Conservation (phyloP, 2,888 invertebrate genomes). For the Mesorhabditis spiculigera region DNA sequence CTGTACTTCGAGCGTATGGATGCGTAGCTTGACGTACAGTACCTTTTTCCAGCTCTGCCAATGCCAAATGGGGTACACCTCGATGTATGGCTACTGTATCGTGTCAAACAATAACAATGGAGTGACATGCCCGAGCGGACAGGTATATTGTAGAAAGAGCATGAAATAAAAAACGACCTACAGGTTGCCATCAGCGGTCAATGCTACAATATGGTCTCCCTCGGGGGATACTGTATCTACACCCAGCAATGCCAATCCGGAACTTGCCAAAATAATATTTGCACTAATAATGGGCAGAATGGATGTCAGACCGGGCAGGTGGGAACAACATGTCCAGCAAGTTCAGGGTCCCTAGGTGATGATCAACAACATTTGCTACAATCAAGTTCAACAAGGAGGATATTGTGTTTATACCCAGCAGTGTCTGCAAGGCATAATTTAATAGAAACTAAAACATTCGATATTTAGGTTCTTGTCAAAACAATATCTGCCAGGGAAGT, state of each 20-base stretch:
- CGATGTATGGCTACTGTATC: slow-evolving; percentile 30
- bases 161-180: slow-evolving; percentile 4
- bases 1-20: neutral
- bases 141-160: neutral
- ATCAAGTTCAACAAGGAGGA: slow-evolving; percentile 18
- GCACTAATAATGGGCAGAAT: neutral
- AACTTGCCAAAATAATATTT: slow-evolving; percentile 18
- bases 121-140: neutral
- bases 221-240: slow-evolving; percentile 24
- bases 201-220: slow-evolving; percentile 18
- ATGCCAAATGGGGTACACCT: slow-evolving; percentile 11
- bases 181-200: slow-evolving; percentile 24
- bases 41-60: neutral
- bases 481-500: neutral
- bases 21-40: neutral
- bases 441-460: neutral
- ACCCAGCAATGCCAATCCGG: slow-evolving; percentile 21
- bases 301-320: too few species aligned
- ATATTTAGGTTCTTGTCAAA: neutral
- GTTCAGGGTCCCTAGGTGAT: slow-evolving; percentile 13
- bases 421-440: slow-evolving; percentile 12
- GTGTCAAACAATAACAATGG: slow-evolving; percentile 3
- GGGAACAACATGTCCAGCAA: too few species aligned
- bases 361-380: slow-evolving; percentile 26
- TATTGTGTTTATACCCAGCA: slow-evolving; percentile 24